A percentile compares a stretch with the other conserved stretches of the same genome.
phyloP scores from a whole-genome alignment of 35 echinoderm and acorn worm genomes.

The Diadema setosum region DNA sequence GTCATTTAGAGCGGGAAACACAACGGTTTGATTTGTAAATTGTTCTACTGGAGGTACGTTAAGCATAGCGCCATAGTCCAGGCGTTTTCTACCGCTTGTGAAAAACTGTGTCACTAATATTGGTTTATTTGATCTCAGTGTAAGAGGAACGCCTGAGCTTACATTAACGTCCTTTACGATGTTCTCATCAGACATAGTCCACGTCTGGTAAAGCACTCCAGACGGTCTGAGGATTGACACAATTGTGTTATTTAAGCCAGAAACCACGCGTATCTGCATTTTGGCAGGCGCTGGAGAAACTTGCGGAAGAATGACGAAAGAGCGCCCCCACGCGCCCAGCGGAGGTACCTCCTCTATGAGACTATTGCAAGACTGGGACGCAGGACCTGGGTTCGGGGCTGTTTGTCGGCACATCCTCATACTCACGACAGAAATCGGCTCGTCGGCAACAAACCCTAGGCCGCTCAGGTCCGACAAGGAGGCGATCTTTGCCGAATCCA shows the following conservation, averaged over 20 bases:
- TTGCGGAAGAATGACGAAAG: not conserved
- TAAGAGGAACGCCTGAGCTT: not conserved
- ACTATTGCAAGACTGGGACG: not conserved
- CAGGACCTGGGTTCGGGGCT: no score
- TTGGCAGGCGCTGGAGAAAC: not conserved
- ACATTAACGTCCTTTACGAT: not conserved
- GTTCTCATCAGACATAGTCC: not conserved
- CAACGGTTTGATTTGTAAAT: not conserved
- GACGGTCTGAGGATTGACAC: not conserved
- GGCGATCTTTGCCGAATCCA: not conserved
- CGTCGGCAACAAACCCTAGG: not conserved
- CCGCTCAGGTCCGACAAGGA: not conserved
- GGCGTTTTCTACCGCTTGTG: not conserved
- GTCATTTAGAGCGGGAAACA: not conserved
- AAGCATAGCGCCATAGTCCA: conserved; percentile 13
- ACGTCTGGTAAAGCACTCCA: not conserved
- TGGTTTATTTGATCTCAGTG: not conserved
- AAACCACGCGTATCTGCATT: not conserved
- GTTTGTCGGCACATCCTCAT: not conserved
- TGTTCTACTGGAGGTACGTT: conserved; percentile 25
- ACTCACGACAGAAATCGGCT: not conserved
- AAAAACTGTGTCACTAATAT: not conserved
- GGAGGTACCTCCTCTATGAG: not conserved
- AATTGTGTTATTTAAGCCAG: not conserved
- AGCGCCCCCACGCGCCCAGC: not conserved